Evolutionary conservation across 2,797 vertebrate genomes (phyloP), one percentile per base, ranked within the genome.

Genomic region (Dermochelys coriacea): DNA sequence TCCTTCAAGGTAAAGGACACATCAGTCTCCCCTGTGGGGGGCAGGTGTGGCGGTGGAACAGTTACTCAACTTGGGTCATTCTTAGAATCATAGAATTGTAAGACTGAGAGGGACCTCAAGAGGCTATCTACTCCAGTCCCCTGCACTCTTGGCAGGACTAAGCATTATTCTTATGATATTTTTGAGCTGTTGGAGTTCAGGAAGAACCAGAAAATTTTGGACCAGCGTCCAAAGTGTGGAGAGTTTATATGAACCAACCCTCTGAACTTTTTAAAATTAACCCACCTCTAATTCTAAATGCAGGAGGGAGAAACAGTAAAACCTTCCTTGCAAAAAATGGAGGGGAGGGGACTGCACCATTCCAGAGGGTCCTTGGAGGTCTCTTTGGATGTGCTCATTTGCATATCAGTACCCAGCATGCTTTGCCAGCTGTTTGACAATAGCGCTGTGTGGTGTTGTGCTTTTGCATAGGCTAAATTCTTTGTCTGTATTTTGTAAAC

Each of bases 1-100:
- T 99, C 99, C 85, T 99, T 99, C 94, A 99, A 99, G 98, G 99
- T 99, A 94, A 89, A 97, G 11, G n/a, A 23, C 2, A 0, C 0
- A 0, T 6, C 47, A 18, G 31, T 15, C 16, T 78, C 1, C 64
- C 78, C 77, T n/a, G 31, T 15, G 19, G 82, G 54, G 27, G 59
- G 2, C 0, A 5, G 41, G 19, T 57, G 31, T 78, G 34, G 15
- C n/a, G 59, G 80, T 31, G 50, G 6, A 29, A 75, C 54, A 87
- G n/a, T 34, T 93, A 85, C 59, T 82, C 68, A 29, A 57, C 2
- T 6, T 1, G 7, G 49, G 18, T 64, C 84, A n/a, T 80, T 87
- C 59, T 61, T 61, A 15, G 29, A 61, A 61, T 31, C 57, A 59
- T 59, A 59, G 5, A 31, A 6, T 6, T 14, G 25, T 29, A 57